Evolutionary conservation across 1,140 invertebrate genomes (phyloP), one percentile per base, ranked within the genome.

Genomic region (Parasteatoda tepidariorum): DNA sequence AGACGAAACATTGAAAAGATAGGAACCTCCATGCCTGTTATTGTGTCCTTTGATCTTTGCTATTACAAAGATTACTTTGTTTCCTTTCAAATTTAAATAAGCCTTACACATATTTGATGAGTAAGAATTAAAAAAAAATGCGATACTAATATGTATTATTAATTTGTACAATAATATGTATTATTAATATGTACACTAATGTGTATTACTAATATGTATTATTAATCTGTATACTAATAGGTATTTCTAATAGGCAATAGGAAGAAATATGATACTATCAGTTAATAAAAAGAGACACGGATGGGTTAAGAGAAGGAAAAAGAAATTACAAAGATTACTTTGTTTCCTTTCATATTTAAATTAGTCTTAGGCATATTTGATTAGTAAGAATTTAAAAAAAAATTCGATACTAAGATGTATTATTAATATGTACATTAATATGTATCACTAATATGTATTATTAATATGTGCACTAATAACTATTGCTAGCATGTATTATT

Each of bases 281-380:
- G n/a, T n/a, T n/a, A n/a, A 3, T 3, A 64, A 5, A 24, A 26
- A 24, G 4, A 28, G n/a, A 31, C 18, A 22, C 9, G 13, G 66
- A 68, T 38, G 33, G 66, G 66, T 34, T 68, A 38, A 68, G 41
- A 66, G 26, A 66, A 66, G 18, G 18, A 9, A 48, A n/a, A n/a
- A n/a, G n/a, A n/a, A n/a, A 6, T n/a, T 9, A 59, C n/a, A 59
- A 59, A 59, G 24, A 26, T 13, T 7, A 22, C n/a, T 59, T 59
- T n/a, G 18, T n/a, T 59, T 22, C 57, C 57, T 59, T 26, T 59
- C n/a, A 59, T 9, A 59, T n/a, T 59, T 59, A 22, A 7, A 59
- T n/a, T n/a, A 59, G 57, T 59, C 24, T 59, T 59, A 59, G 15
- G 57, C 57, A 59, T 59, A 59, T 59, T 59, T 59, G 57, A 59